Evolutionary conservation across 2,113 vertebrate species (phyloP).

Genomic region (Globicephala melas): DNA sequence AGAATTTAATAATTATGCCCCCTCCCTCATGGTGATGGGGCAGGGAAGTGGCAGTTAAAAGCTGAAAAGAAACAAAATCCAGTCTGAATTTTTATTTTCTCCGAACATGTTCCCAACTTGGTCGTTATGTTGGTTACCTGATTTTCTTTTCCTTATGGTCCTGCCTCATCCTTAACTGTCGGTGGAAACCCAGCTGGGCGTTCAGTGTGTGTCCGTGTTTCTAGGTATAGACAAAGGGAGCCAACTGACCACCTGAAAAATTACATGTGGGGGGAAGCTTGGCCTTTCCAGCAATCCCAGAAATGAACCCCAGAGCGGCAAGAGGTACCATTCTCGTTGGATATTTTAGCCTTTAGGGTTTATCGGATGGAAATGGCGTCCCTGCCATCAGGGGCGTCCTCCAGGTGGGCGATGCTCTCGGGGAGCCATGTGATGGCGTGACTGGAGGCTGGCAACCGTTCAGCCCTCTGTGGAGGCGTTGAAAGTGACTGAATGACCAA

Average conservation of each 20-base stretch:
- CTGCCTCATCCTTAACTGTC: not conserved
- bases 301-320: not conserved
- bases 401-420: fast-evolving
- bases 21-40: no score
- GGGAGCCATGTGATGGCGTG: fast-evolving
- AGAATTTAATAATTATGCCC: fast-evolving
- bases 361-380: fast-evolving
- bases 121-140: no score
- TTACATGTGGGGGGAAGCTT: fast-evolving
- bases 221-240: not conserved
- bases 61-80: not conserved
- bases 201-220: fast-evolving
- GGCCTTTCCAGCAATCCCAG: not conserved
- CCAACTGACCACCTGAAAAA: not conserved
- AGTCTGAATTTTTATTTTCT: not conserved
- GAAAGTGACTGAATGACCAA: not conserved
- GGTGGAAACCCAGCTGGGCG: not conserved
- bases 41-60: no score
- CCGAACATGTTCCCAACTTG: not conserved
- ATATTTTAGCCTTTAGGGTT: fast-evolving
- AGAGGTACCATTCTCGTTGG: fast-evolving
- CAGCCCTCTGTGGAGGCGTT: not conserved
- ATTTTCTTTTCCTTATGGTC: not conserved
- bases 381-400: fast-evolving
- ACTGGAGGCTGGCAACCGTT: not conserved